Evolutionary conservation across 2,113 vertebrate species (phyloP), one percentile per base, ranked within the genome.

Genomic region (Silurus asotus): DNA sequence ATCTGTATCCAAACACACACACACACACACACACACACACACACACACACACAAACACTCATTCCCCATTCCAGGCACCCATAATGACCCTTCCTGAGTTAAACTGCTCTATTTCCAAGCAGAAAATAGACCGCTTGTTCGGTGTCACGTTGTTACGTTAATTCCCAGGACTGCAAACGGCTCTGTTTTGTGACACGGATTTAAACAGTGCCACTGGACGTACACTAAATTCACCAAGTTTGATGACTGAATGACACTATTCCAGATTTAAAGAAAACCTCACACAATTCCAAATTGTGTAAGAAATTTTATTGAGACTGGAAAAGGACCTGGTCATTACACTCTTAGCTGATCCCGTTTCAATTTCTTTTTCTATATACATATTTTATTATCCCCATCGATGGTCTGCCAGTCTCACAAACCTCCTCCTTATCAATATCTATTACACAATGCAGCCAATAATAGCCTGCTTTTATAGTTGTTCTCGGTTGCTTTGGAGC

Each of bases 131-230:
- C n/a, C 87, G 67, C 90, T 91, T 92, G 91, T 93, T 91, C 19
- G 45, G 70, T 88, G 89, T 89, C 89, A 91, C 91, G 87, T 89
- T 90, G 72, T 58, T 64, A 86, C 1, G 6, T 59, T 86, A 74
- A 86, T 88, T 89, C 88, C 79, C 84, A 56, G 67, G 88, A 88
- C 89, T 87, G 79, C 90, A 88, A 89, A 89, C 28, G 89, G 90
- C 92, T 94, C 95, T 94, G 94, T 94, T 92, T 91, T 83, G 89
- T 92, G 92, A 91, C 93, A 94, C 70, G 48, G 69, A 92, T 94
- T 90, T 87, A 87, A 90, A 87, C 89, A n/a, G 69, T 84, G 78
- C 89, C 90, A 92, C 88, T 88, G 88, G 91, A 94, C 92, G 90
- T 92, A 93, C 88, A 82, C 89, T 92, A 92, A 91, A 94, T 94